Evolutionary conservation across 2,113 vertebrate species (phyloP).

Genomic region (Petromus typicus): DNA sequence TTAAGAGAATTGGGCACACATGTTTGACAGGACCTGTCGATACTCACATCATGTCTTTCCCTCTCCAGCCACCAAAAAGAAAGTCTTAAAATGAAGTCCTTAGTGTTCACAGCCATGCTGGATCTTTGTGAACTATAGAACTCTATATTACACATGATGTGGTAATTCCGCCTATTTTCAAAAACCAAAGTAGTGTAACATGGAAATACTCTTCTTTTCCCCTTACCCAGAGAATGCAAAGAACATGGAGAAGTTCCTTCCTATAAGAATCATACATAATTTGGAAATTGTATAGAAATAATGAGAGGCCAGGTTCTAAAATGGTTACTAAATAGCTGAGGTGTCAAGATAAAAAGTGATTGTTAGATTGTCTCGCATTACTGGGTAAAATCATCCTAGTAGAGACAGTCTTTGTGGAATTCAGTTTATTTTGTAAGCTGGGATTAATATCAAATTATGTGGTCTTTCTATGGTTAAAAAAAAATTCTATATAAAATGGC

Average conservation of each 20-base stretch:
- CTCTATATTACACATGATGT: neutral
- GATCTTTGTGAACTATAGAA: neutral
- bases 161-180: neutral
- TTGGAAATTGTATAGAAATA: neutral
- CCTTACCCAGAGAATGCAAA: neutral
- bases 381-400: neutral
- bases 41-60: neutral
- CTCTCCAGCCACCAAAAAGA: too few relatives aligned
- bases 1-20: neutral
- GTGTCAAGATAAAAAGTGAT: neutral
- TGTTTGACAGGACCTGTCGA: neutral
- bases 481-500: neutral
- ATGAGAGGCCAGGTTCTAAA: slow-evolving; percentile 12
- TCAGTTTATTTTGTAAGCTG: neutral
- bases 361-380: neutral
- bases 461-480: neutral
- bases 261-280: neutral
- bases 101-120: neutral
- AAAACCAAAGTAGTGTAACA: neutral
- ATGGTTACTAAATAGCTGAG: neutral
- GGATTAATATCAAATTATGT: neutral
- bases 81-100: neutral
- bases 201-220: neutral
- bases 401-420: slow-evolving; percentile 5
- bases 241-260: neutral